Evolutionary conservation across 2,888 invertebrate species (phyloP).

Genomic region (Agrilus cyanescens): DNA sequence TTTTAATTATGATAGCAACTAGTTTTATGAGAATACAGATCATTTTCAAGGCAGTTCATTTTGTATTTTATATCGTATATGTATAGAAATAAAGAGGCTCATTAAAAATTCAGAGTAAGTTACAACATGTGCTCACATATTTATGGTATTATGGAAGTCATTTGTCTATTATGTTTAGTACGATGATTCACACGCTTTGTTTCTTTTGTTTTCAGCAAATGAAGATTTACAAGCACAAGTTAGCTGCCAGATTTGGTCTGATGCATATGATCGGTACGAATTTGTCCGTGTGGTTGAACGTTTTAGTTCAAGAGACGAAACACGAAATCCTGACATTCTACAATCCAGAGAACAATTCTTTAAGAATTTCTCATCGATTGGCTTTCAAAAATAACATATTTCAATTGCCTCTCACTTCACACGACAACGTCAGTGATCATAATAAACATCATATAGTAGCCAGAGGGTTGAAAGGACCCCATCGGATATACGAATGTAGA

Average conservation of each 20-base stretch:
- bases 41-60: not conserved
- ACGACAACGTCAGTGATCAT: slow-evolving; percentile 29
- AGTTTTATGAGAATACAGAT: too few species aligned
- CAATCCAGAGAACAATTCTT: slow-evolving; percentile 75
- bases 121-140: not conserved
- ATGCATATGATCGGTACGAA: slow-evolving; percentile 99
- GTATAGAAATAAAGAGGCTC: not conserved
- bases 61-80: too few species aligned
- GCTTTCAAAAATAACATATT: slow-evolving; percentile 40
- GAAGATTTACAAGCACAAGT: slow-evolving; percentile 78
- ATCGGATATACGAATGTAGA: slow-evolving; percentile 79
- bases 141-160: not conserved
- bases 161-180: not conserved
- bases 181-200: not conserved
- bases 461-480: slow-evolving; percentile 72
- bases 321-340: slow-evolving; percentile 89
- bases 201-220: slow-evolving; percentile 54
- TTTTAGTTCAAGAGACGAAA: slow-evolving; percentile 88
- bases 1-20: too few species aligned
- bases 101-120: not conserved
- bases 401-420: slow-evolving; percentile 25
- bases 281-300: slow-evolving; percentile 92
- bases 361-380: slow-evolving; percentile 66
- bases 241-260: slow-evolving; percentile 85
- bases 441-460: slow-evolving; percentile 53